Percentiles rank a stretch among this genome's conserved stretches.
These are phyloP conservation scores for Oreochromis tanganicae DNA, from an alignment of 2,113 vertebrate species.

Conservation along the genomic window DNA sequence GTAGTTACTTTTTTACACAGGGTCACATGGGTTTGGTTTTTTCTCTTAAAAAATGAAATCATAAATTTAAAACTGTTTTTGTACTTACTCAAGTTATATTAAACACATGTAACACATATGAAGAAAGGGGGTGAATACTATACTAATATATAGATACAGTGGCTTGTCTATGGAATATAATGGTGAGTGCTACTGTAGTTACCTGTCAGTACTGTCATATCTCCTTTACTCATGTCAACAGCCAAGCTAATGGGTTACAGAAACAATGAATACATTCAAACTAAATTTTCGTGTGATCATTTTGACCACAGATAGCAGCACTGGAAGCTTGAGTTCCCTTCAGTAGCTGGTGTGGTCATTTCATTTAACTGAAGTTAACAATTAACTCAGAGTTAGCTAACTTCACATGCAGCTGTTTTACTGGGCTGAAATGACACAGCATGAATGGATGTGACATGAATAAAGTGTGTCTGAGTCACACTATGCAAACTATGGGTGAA, in stretches of 20 bases:
- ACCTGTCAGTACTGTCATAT: neutral
- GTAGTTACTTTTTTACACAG: neutral
- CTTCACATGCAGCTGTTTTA: neutral
- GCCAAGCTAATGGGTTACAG: neutral
- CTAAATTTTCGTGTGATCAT: neutral
- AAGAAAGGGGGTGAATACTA: neutral
- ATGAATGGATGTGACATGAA: neutral
- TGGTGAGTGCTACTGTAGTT: neutral
- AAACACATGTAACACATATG: neutral
- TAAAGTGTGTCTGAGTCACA: neutral
- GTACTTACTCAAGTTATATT: neutral
- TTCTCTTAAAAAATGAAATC: neutral
- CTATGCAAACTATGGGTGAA: neutral
- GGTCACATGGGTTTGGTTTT: neutral
- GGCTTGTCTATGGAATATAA: neutral
- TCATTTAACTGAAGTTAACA: neutral
- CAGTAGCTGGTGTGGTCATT: neutral
- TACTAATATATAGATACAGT: neutral
- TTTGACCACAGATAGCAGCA: neutral
- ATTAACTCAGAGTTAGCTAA: neutral
- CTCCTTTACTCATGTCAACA: neutral
- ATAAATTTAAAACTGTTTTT: neutral
- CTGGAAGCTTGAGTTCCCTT: neutral
- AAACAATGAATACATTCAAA: neutral
- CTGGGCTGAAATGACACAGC: neutral